These are phyloP conservation scores for Hippocampus guttulatus DNA, from an alignment of 2,113 vertebrate genomes.

Conservation along the genomic window DNA sequence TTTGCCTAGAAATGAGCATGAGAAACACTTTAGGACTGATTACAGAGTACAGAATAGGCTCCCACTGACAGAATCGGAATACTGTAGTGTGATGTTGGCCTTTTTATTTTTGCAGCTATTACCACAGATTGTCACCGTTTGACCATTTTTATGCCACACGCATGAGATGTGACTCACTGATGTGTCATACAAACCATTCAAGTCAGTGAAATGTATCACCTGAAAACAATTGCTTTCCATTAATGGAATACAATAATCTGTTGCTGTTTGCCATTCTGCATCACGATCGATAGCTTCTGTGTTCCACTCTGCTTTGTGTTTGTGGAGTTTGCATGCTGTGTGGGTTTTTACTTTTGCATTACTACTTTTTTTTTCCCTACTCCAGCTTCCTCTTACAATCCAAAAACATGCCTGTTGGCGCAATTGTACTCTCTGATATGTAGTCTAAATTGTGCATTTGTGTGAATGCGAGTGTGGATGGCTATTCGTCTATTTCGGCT, in stretches of 20 bases:
- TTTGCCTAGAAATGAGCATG: constrained; percentile 19
- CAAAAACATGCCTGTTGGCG: no score
- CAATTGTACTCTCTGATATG: no score
- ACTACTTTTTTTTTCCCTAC: no score
- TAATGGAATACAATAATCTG: background rate
- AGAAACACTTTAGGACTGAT: constrained; percentile 12
- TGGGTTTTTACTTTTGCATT: no score
- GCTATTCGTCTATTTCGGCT: no score
- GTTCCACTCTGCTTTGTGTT: no score
- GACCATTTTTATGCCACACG: constrained; percentile 7
- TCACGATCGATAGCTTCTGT: background rate
- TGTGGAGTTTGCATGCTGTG: no score
- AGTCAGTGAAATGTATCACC: background rate
- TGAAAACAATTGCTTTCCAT: background rate
- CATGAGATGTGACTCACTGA: background rate
- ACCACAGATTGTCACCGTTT: background rate
- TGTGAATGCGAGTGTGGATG: no score
- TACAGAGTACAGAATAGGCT: background rate
- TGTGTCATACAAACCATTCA: background rate
- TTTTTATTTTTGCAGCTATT: background rate
- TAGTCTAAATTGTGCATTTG: no score
- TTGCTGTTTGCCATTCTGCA: background rate
- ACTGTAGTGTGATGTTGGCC: background rate
- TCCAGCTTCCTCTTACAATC: no score
- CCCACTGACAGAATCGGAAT: background rate